Conservation (phyloP, 2,888 invertebrate species). For the Oxytorus armatus region DNA sequence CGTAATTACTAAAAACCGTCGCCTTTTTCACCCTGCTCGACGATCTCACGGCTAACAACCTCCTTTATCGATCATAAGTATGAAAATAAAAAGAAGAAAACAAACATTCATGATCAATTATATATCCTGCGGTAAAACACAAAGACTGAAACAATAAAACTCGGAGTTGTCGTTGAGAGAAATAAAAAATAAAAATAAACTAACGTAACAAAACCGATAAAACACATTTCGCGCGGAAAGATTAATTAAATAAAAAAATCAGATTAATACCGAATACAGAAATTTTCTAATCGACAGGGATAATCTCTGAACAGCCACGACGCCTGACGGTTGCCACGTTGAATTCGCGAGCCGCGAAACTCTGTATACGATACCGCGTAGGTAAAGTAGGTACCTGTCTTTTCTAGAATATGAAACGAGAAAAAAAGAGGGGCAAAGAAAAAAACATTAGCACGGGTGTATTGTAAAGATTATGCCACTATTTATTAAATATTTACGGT, state of each 20-base stretch:
- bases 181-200: constrained; percentile 2
- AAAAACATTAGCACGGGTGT: constrained; percentile 73
- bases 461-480: constrained; percentile 75
- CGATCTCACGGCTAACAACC: constrained; percentile 33
- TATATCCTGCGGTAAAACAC: constrained; percentile 37
- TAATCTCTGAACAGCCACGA: constrained; percentile 77
- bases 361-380: constrained; percentile 84
- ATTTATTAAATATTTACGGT: constrained; percentile 74
- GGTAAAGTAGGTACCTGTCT: constrained; percentile 84
- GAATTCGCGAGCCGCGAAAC: constrained; percentile 81
- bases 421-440: constrained; percentile 43
- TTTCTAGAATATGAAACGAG: constrained; percentile 75
- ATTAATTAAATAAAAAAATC: constrained; percentile 8
- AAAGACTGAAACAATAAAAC: constrained; percentile 62
- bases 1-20: constrained; percentile 33
- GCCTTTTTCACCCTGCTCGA: no score
- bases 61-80: constrained; percentile 59
- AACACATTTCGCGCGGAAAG: background rate
- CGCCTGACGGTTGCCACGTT: constrained; percentile 81
- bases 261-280: constrained; percentile 23
- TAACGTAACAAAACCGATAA: constrained; percentile 4
- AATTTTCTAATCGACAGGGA: constrained; percentile 79
- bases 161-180: constrained; percentile 20
- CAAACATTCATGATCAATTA: constrained; percentile 14
- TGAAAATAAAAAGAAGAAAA: constrained; percentile 36